Base-by-base conservation (phyloP, 2,797 vertebrate species). In the Hippocampus kuda region DNA sequence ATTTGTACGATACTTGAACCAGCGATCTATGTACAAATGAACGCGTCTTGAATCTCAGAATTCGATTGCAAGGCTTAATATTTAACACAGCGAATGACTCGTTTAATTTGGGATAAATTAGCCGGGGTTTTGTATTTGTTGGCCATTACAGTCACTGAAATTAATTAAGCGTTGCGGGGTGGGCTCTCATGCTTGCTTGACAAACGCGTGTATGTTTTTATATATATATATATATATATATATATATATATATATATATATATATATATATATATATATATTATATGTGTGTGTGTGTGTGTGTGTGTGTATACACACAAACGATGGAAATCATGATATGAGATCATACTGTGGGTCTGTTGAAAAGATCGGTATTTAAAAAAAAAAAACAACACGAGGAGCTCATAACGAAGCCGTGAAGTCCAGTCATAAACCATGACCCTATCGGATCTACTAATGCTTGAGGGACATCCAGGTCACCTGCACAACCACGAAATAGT, bases 321-420 rank as follows among this genome's bases (percentile, higher is more conserved):
- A 15, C 13, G 15, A 15, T 1, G 11, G 13, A 46, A 15, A 46
- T 4, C 44, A 15, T 46, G 44, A 12, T 46, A 46, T 13, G 2
- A 46, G 13, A 46, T 10, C 3, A 15, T 46, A 46, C 12, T 15
- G 44, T 46, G 44, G 34, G 34, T 38, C 34, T 46, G 12, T 46
- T 59, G 64, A 64, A 61, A 65, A 75, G 67, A 57, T 69, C 53
- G 76, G 76, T 46, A 66, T 70, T 51, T 7, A 22, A 9, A 51
- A 46, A 51, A 56, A 26, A 72, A 78, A 79, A 84, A 83, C 70
- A 85, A 82, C 86, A 90, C 84, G 81, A 88, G 80, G 84, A 79
- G 65, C 72, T 81, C 72, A 72, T 75, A 49, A 78, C 80, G 72
- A 79, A 68, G 70, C 72, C 77, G 67, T 63, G 24, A 73, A 71